Percentiles rank a stretch among this genome's conserved stretches.
These are phyloP conservation scores for Oreotragus oreotragus DNA, from an alignment of 2,113 vertebrate species.

Conservation along the genomic window DNA sequence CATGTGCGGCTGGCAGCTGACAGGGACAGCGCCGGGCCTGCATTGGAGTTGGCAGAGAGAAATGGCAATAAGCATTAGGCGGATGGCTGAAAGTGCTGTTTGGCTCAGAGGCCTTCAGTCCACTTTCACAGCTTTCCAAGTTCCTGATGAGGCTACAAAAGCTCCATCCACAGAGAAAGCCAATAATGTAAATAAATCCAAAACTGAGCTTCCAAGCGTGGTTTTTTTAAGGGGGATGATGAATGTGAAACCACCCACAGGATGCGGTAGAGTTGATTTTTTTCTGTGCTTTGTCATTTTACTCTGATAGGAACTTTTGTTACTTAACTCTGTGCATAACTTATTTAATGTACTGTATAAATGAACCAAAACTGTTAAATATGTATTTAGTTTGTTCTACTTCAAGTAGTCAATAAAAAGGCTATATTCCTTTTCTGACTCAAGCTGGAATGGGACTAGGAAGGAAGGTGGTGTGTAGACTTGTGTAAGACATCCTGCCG, in stretches of 20 bases:
- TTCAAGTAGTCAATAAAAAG: conserved; percentile 86
- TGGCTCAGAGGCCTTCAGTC: not conserved
- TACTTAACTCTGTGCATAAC: conserved; percentile 84
- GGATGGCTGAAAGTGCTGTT: conserved; percentile 26
- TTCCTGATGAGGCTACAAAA: conserved; percentile 36
- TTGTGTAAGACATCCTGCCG: fast-evolving
- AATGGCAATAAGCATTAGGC: conserved; percentile 33
- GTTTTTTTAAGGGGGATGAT: conserved; percentile 63
- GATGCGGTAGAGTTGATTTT: conserved; percentile 66
- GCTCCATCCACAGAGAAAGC: conserved; percentile 18
- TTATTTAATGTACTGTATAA: conserved; percentile 88
- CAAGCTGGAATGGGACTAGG: not conserved
- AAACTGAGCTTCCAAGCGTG: conserved; percentile 58
- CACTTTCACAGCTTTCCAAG: conserved; percentile 36
- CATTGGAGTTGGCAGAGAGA: not conserved
- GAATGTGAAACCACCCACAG: conserved; percentile 72
- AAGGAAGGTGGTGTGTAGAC: not conserved
- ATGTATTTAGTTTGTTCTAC: conserved; percentile 88
- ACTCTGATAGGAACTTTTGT: conserved; percentile 81
- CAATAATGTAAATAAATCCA: conserved; percentile 72
- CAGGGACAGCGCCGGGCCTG: not conserved
- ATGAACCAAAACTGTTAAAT: conserved; percentile 82
- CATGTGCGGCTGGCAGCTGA: not conserved
- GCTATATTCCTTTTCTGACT: conserved; percentile 79
- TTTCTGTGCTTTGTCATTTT: conserved; percentile 76